Evolutionary conservation across 2,113 vertebrate species (phyloP).

Genomic region (Tapirus terrestris): DNA sequence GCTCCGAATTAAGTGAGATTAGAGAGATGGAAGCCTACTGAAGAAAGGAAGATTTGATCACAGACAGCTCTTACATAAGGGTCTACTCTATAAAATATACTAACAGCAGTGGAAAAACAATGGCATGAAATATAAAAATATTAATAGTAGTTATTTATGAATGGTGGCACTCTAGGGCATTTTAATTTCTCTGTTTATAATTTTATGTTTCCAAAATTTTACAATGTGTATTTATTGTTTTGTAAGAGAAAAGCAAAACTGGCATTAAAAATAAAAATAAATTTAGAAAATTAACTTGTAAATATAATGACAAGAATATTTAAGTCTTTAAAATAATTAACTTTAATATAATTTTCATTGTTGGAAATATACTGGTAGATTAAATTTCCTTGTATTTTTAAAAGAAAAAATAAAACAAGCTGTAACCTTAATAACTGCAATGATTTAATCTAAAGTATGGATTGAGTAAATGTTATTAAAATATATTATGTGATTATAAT

Average conservation of each 20-base stretch:
- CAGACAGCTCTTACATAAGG: background rate
- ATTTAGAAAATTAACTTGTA: background rate
- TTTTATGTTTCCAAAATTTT: background rate
- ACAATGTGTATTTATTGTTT: background rate
- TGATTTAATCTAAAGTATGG: conserved; percentile 1
- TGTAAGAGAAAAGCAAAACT: background rate
- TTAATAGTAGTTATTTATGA: background rate
- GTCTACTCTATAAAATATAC: background rate
- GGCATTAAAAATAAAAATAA: background rate
- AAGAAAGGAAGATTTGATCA: background rate
- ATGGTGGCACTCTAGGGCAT: background rate
- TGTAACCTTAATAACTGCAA: background rate
- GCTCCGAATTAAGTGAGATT: background rate
- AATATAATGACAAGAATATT: background rate
- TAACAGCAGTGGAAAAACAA: background rate
- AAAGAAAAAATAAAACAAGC: background rate
- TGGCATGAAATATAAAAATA: background rate
- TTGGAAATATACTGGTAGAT: background rate
- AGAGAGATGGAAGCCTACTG: background rate
- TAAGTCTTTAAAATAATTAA: background rate
- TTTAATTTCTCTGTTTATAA: background rate
- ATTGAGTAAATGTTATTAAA: conserved; percentile 63
- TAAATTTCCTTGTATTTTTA: background rate
- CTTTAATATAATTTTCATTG: background rate
- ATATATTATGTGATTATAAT: conserved; percentile 49